These are phyloP conservation scores for Lasioglossum oenotherae DNA, from an alignment of 2,888 invertebrate species.

Conservation along the genomic window DNA sequence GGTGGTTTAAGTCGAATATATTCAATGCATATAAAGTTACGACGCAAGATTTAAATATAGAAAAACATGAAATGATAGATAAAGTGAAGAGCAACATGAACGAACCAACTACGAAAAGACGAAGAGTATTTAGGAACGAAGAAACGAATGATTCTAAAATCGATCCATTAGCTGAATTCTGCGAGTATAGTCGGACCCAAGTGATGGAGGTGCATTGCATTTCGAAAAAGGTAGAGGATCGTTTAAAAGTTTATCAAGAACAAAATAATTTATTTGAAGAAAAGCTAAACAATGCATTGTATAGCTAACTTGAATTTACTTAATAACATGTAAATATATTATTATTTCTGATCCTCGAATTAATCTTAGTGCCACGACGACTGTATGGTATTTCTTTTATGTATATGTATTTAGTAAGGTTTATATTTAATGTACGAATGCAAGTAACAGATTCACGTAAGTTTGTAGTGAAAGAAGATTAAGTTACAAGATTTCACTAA, in stretches of 20 bases:
- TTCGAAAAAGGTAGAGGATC: slow-evolving; percentile 85
- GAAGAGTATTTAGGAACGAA: slow-evolving; percentile 22
- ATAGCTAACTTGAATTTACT: slow-evolving; percentile 20
- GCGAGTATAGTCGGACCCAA: slow-evolving; percentile 53
- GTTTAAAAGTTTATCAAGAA: slow-evolving; percentile 85
- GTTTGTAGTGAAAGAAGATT: neutral
- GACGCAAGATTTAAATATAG: neutral
- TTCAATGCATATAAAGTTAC: slow-evolving; percentile 65
- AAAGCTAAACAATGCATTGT: slow-evolving; percentile 84
- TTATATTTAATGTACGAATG: neutral
- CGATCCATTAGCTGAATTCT: slow-evolving; percentile 62
- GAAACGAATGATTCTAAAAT: slow-evolving; percentile 22
- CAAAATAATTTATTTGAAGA: slow-evolving; percentile 85
- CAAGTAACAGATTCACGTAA: neutral
- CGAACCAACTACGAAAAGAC: slow-evolving; percentile 44
- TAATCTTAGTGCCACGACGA: slow-evolving; percentile 1
- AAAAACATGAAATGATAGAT: slow-evolving; percentile 21
- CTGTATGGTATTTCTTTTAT: slow-evolving; percentile 27
- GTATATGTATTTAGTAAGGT: neutral
- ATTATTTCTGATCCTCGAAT: neutral
- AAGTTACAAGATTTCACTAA: slow-evolving; percentile 7
- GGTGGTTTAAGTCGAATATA: slow-evolving; percentile 86
- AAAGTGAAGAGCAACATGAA: neutral
- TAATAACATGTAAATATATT: neutral
- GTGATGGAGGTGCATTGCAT: slow-evolving; percentile 57